Evolutionary conservation across 2,113 vertebrate genomes (phyloP), one percentile per base, ranked within the genome.

Genomic region (Theristicus caerulescens): DNA sequence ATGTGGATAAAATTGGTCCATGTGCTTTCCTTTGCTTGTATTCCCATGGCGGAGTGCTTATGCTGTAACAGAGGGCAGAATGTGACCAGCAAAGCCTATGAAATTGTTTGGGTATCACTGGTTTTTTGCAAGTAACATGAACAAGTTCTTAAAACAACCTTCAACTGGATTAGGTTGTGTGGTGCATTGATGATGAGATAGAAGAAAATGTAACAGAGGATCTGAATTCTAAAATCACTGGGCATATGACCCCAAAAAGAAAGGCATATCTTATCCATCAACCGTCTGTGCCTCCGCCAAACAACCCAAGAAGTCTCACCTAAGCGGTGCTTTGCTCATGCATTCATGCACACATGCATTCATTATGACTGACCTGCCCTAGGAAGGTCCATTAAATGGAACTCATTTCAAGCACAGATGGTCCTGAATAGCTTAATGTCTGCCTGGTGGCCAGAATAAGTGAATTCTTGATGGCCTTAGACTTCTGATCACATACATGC

Each of bases 401-500:
- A 51, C 94, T 97, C 95, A 98, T 98, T 98, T 97, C 91, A 93
- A 96, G 97, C 97, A 97, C 97, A 98, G 98, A 98, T 98, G 98
- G 98, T 97, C 97, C 94, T 82, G 55, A 97, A 97, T 94, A 95
- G 94, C 91, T 97, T 98, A 97, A 98, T 96, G 87, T 98, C 98
- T 98, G 97, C 96, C 97, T 98, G 96, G 97, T 98, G 97, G 96
- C 97, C 97, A 97, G 97, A 96, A 88, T 97, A 97, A 98, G 97
- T 97, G 97, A 97, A 97, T 98, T 98, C 70, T 97, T 89, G 96
- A 94, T 98, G 95, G 96, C 92, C 97, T 97, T 96, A 97, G 97
- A 96, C 97, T 98, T 97, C 97, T 92, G 96, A 97, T 98, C 97
- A 97, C 95, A 97, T 97, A 90, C 94, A 85, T 89, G 95, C 95